phyloP scores from a whole-genome alignment of 2,888 invertebrate species.

The Argyresthia goedartella region DNA sequence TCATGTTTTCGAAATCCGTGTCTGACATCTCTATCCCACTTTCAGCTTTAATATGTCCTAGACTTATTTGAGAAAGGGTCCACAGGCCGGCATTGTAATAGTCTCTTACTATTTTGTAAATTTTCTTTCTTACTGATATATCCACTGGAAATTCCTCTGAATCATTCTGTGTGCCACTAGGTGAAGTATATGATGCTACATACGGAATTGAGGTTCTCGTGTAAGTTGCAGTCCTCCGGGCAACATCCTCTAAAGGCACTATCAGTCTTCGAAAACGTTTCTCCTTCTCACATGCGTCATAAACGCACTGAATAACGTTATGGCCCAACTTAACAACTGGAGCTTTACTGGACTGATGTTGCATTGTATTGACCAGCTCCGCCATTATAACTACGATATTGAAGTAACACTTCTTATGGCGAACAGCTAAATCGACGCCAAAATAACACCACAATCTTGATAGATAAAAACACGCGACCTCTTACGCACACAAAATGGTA shows the following conservation, averaged over 20 bases:
- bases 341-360: background rate
- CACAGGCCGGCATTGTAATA: background rate
- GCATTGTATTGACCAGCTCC: background rate
- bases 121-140: background rate
- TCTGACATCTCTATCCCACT: background rate
- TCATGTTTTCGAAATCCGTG: background rate
- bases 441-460: background rate
- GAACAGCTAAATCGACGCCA: background rate
- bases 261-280: conserved; percentile 1
- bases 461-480: background rate
- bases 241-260: no score
- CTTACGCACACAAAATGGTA: background rate
- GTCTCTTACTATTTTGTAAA: background rate
- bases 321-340: no score
- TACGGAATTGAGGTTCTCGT: no score
- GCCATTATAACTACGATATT: background rate
- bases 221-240: no score
- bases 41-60: no score
- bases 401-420: no score
- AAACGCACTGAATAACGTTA: conserved; percentile 12
- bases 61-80: no score
- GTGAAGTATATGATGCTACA: conserved; percentile 5
- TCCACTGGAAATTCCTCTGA: background rate
- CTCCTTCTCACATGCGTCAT: conserved; percentile 25
- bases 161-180: background rate